These are phyloP conservation scores for Adelognathus sp. DNA, from an alignment of 2,888 invertebrate species.

Conservation along the genomic window DNA sequence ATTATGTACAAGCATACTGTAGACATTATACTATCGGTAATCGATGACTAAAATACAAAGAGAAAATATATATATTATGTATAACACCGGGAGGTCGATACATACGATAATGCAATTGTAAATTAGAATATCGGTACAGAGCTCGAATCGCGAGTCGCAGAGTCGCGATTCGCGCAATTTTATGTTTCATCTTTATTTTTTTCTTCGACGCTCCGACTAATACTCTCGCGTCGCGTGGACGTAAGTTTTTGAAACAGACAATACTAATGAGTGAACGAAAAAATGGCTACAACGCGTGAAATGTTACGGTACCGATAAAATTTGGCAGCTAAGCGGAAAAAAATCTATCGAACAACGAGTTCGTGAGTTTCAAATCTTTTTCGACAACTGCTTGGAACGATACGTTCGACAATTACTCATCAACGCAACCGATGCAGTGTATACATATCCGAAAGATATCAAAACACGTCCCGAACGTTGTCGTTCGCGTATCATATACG, in stretches of 20 bases:
- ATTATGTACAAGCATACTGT: constrained; percentile 52
- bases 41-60: constrained; percentile 31
- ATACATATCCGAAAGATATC: constrained; percentile 58
- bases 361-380: constrained; percentile 2
- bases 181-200: neutral
- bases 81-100: constrained; percentile 30
- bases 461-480: constrained; percentile 30
- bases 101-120: constrained; percentile 25
- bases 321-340: neutral
- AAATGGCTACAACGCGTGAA: constrained; percentile 20
- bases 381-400: neutral
- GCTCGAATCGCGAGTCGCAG: constrained; percentile 9
- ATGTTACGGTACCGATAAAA: neutral
- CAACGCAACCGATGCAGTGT: constrained; percentile 7
- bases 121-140: constrained; percentile 26
- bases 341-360: neutral
- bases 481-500: constrained; percentile 16
- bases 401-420: constrained; percentile 9
- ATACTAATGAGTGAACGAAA: constrained; percentile 45
- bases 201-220: neutral
- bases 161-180: constrained; percentile 2
- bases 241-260: constrained; percentile 45
- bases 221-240: constrained; percentile 12
- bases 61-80: constrained; percentile 41
- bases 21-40: constrained; percentile 28